These are phyloP conservation scores for Scaptomyza montana DNA, from an alignment of 1,140 invertebrate species.

Conservation along the genomic window DNA sequence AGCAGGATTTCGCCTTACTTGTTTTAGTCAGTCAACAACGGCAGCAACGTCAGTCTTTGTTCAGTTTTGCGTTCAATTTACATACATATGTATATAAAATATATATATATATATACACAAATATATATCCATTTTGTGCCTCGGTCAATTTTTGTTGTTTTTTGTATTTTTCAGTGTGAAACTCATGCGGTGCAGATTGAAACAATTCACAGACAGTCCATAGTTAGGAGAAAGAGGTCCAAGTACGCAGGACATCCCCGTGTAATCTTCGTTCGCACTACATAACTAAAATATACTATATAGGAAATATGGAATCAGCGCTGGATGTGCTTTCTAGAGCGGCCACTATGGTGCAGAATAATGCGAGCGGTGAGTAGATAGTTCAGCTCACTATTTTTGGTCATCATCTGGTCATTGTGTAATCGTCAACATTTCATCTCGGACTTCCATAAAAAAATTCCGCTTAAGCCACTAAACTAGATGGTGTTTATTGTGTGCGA, in stretches of 20 bases:
- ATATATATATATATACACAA: conserved; percentile 8
- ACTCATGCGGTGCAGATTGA: conserved; percentile 73
- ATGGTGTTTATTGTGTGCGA: conserved; percentile 36
- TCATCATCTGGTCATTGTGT: conserved; percentile 22
- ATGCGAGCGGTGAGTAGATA: conserved; percentile 84
- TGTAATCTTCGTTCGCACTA: neutral
- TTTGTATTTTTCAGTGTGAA: conserved; percentile 77
- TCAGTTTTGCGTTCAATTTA: conserved; percentile 74
- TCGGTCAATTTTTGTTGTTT: conserved; percentile 70
- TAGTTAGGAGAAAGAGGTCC: conserved; percentile 5
- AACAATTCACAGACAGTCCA: conserved; percentile 34
- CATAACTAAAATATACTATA: neutral
- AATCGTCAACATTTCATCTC: conserved; percentile 17
- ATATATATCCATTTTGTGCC: conserved; percentile 48
- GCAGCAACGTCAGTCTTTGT: conserved; percentile 69
- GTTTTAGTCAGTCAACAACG: conserved; percentile 63
- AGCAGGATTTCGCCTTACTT: conserved; percentile 77
- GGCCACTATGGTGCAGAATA: conserved; percentile 95
- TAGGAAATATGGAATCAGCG: conserved; percentile 88
- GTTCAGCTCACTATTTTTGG: neutral
- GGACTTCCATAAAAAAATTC: conserved; percentile 66
- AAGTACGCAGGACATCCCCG: conserved; percentile 24
- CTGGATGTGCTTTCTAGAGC: conserved; percentile 94
- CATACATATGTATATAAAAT: conserved; percentile 50
- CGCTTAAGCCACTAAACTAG: conserved; percentile 53